phyloP scores from a whole-genome alignment of 1,140 invertebrate species.

The Drosophila teissieri region DNA sequence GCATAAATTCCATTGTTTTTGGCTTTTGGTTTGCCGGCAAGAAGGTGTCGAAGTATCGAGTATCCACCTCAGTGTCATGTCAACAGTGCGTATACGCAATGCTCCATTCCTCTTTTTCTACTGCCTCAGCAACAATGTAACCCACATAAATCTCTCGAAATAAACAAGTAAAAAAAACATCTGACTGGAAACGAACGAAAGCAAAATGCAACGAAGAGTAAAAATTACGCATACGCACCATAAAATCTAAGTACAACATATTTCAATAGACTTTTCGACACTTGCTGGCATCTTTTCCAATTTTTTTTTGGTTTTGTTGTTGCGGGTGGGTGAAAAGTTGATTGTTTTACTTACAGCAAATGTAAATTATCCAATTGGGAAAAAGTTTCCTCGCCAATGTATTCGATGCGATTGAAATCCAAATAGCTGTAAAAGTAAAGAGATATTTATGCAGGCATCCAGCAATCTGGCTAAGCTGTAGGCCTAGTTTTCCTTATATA shows the following conservation, averaged over 20 bases:
- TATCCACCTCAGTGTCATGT: conserved; percentile 37
- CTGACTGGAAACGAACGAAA: conserved; percentile 57
- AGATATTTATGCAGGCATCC: conserved; percentile 49
- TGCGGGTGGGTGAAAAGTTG: conserved; percentile 6
- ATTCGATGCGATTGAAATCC: conserved; percentile 85
- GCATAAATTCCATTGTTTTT: conserved; percentile 67
- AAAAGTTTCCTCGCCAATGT: conserved; percentile 85
- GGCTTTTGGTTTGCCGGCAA: conserved; percentile 22
- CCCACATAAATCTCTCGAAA: conserved; percentile 72
- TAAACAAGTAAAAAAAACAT: conserved; percentile 33
- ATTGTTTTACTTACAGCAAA: conserved; percentile 85
- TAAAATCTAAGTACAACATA: conserved; percentile 83
- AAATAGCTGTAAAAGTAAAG: conserved; percentile 83
- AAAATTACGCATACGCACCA: conserved; percentile 82
- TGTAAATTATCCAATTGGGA: conserved; percentile 83
- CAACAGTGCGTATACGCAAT: conserved; percentile 56
- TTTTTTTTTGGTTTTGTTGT: conserved; percentile 23
- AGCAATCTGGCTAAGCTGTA: conserved; percentile 29
- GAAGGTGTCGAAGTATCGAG: conserved; percentile 58
- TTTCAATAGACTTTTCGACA: conserved; percentile 83
- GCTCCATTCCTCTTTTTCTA: conserved; percentile 4
- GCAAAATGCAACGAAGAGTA: conserved; percentile 79
- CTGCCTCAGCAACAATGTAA: conserved; percentile 51
- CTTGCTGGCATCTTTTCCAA: conserved; percentile 44
- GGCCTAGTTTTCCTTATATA: conserved; percentile 15